Base-by-base conservation (phyloP, 2,797 vertebrate species). In the Schizopygopsis malacanthus region DNA sequence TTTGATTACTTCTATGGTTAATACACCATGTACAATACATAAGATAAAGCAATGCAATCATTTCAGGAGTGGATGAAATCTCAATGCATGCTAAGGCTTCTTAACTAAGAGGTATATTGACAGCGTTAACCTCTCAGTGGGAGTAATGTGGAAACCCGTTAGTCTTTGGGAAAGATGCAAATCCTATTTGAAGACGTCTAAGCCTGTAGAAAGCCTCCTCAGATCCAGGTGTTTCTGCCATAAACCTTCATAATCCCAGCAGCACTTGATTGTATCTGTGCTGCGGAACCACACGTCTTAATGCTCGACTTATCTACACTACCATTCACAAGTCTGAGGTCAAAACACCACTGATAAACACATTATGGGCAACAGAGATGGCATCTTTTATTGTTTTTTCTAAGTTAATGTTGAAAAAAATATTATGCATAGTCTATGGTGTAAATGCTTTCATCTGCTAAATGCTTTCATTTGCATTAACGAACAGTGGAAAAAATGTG, bases 101-200 rank as follows among this genome's bases (percentile, higher is more conserved):
- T 47, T 50, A 65, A 86, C 82, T 63, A 88, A 80, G 61, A 54
- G 79, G 73, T 41, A 22, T 59, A 71, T 70, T 79, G 84, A 83
- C 82, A 82, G 59, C 22, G 20, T 50, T 76, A 77, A 25, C 28
- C 70, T 76, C 61, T 73, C 69, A 3, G 47, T 67, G 45, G 61
- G 73, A 82, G 78, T 85, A 69, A 61, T 77, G 10, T 61, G 56
- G 72, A 83, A 79, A 81, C 65, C 72, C 47, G 37, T 81, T 81
- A 79, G 79, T 39, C 83, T 79, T 79, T 87, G 82, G 86, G 75
- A 88, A 89, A 50, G 45, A 89, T 86, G 82, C 65, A 86, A 85
- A 82, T 79, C 76, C 86, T 80, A n/a, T 41, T n/a, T 54, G 45
- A 81, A 81, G 43, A 50, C 33, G 6, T 56, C 50, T 70, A 56